phyloP scores from a whole-genome alignment of 92 coral and sea anemone species.

The Micromussa lordhowensis region DNA sequence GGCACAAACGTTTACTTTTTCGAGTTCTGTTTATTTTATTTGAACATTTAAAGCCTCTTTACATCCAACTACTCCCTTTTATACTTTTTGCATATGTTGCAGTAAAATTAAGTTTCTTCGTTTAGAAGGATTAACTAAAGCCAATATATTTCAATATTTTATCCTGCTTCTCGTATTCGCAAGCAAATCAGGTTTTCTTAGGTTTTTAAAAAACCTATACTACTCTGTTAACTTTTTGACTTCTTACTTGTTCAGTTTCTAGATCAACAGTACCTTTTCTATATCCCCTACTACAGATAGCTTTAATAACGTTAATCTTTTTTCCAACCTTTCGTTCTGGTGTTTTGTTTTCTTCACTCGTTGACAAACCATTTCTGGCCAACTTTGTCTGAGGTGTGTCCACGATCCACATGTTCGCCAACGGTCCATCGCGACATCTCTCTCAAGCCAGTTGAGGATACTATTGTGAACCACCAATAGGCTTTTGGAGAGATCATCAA shows the following conservation, averaged over 20 bases:
- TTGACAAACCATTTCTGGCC: slow-evolving; percentile 84
- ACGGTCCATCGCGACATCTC: slow-evolving; percentile 90
- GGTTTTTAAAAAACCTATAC: background rate
- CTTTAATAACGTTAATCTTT: background rate
- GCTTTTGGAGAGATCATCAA: slow-evolving; percentile 71
- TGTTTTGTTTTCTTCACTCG: slow-evolving; percentile 3
- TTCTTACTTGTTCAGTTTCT: background rate
- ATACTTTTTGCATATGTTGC: background rate
- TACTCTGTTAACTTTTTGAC: background rate
- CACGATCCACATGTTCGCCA: slow-evolving; percentile 74
- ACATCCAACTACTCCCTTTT: no score
- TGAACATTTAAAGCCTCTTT: no score
- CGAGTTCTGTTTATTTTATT: no score
- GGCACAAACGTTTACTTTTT: no score
- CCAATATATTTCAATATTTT: background rate
- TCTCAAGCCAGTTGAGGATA: slow-evolving; percentile 72
- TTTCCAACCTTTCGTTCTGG: background rate
- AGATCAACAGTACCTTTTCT: background rate
- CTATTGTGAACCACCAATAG: slow-evolving; percentile 88
- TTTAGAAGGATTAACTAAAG: background rate
- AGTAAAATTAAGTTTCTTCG: background rate
- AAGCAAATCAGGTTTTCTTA: background rate
- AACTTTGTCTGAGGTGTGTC: slow-evolving; percentile 63
- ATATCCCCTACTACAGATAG: no score
- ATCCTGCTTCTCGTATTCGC: background rate